These are phyloP conservation scores for Pangasius krempfi DNA, from an alignment of 2,797 vertebrate genomes.

Conservation along the genomic window DNA sequence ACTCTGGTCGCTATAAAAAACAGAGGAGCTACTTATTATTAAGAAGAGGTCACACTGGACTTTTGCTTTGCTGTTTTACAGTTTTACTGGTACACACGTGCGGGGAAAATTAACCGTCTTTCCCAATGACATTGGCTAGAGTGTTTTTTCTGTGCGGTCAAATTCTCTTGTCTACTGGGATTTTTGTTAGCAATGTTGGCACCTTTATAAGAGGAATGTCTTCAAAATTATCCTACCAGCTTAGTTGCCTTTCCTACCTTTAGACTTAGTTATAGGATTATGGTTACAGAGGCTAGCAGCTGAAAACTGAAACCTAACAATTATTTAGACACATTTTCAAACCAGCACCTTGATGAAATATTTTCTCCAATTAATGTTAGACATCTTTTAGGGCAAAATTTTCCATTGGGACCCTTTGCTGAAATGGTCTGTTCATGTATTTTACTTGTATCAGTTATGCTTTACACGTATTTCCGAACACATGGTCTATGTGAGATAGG, in stretches of 20 bases:
- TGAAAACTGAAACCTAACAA: slow-evolving; percentile 8
- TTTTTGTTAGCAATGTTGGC: neutral
- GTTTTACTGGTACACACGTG: neutral
- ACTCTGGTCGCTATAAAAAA: neutral
- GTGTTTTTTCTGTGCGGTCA: neutral
- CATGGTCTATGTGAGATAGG: slow-evolving; percentile 15
- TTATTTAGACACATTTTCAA: slow-evolving; percentile 34
- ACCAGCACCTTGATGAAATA: slow-evolving; percentile 42
- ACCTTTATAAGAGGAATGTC: slow-evolving; percentile 7
- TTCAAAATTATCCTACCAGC: neutral
- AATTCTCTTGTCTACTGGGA: neutral
- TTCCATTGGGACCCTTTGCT: slow-evolving; percentile 7
- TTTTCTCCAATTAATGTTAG: slow-evolving; percentile 12
- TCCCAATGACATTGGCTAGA: neutral
- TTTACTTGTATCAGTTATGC: slow-evolving; percentile 20
- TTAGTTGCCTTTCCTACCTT: neutral
- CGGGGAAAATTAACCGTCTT: neutral
- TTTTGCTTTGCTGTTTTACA: neutral
- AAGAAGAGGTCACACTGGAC: neutral
- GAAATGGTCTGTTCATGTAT: slow-evolving; percentile 14
- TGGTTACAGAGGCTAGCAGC: slow-evolving; percentile 13
- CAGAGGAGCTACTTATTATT: neutral
- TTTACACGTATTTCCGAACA: slow-evolving; percentile 20
- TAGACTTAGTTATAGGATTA: neutral
- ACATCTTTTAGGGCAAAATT: slow-evolving; percentile 12